A percentile compares a stretch with the other conserved stretches of the same genome.
These are phyloP conservation scores for Meteorus cinctellus DNA, from an alignment of 2,888 invertebrate genomes.

Conservation along the genomic window DNA sequence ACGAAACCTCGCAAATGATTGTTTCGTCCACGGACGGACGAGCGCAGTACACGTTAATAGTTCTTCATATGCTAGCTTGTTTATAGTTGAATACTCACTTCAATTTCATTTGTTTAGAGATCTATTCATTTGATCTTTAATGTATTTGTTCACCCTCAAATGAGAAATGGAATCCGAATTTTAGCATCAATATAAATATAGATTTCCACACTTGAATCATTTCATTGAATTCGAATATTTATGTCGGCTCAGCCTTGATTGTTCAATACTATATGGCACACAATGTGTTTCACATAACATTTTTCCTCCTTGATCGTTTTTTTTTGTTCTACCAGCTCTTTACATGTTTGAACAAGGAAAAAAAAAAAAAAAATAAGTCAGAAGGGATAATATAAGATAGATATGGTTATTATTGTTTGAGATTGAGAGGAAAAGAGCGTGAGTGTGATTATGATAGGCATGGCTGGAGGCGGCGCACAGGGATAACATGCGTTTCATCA, in stretches of 20 bases:
- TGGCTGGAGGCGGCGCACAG: constrained; percentile 2
- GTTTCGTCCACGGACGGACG: not conserved
- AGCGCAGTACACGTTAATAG: not conserved
- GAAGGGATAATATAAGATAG: not conserved
- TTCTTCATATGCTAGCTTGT: not conserved
- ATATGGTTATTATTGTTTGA: not conserved
- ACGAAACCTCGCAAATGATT: constrained; percentile 22
- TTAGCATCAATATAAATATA: too few species aligned
- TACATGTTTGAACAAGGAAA: not conserved
- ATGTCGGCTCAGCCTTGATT: too few species aligned
- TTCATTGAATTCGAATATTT: too few species aligned
- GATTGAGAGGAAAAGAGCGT: not conserved
- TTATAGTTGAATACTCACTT: too few species aligned
- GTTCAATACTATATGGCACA: too few species aligned
- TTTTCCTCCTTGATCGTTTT: not conserved
- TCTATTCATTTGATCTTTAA: too few species aligned
- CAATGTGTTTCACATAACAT: not conserved
- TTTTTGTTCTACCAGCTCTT: not conserved
- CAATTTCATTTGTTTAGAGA: too few species aligned
- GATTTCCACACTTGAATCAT: too few species aligned
- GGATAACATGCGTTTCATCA: constrained; percentile 36
- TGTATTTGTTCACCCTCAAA: too few species aligned
- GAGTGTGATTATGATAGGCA: constrained; percentile 16
- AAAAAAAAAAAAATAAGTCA: not conserved
- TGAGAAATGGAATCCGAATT: too few species aligned